These are phyloP conservation scores for Leucophenga maculata DNA, from an alignment of 2,888 invertebrate genomes.

Conservation along the genomic window DNA sequence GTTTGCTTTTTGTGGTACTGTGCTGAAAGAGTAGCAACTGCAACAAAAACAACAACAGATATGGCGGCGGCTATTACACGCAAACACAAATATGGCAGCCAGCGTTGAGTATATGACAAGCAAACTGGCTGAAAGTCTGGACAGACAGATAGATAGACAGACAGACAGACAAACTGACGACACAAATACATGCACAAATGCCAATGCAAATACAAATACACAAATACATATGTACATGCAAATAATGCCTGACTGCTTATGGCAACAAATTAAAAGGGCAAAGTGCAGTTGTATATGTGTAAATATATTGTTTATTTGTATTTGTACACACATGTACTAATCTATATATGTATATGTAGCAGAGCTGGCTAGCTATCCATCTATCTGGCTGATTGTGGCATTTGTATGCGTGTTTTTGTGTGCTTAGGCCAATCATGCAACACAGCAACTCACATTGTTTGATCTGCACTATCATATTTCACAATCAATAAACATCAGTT, in stretches of 20 bases:
- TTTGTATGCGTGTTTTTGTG: constrained; percentile 10
- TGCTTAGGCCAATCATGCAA: constrained; percentile 36
- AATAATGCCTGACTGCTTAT: constrained; percentile 46
- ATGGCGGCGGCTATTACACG: constrained; percentile 18
- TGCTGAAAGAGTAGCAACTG: too few relatives aligned
- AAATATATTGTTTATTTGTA: constrained; percentile 29
- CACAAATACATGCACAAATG: neutral
- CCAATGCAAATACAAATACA: neutral
- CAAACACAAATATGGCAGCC: constrained; percentile 34
- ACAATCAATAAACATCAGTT: constrained; percentile 70
- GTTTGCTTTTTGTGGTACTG: constrained; percentile 52
- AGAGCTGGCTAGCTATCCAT: neutral
- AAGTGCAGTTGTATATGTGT: constrained; percentile 44
- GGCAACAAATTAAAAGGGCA: constrained; percentile 54
- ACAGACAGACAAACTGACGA: constrained; percentile 6
- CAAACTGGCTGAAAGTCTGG: constrained; percentile 17
- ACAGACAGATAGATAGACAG: constrained; percentile 9
- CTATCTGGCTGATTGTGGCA: neutral
- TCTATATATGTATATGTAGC: neutral
- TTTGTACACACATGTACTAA: constrained; percentile 4
- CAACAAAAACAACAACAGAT: too few relatives aligned
- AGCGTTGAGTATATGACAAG: neutral
- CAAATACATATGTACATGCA: constrained; percentile 18
- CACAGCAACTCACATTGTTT: constrained; percentile 16
- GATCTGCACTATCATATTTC: constrained; percentile 61